These are phyloP conservation scores for Cephalopterus ornatus DNA, from an alignment of 2,113 vertebrate species.

Conservation along the genomic window DNA sequence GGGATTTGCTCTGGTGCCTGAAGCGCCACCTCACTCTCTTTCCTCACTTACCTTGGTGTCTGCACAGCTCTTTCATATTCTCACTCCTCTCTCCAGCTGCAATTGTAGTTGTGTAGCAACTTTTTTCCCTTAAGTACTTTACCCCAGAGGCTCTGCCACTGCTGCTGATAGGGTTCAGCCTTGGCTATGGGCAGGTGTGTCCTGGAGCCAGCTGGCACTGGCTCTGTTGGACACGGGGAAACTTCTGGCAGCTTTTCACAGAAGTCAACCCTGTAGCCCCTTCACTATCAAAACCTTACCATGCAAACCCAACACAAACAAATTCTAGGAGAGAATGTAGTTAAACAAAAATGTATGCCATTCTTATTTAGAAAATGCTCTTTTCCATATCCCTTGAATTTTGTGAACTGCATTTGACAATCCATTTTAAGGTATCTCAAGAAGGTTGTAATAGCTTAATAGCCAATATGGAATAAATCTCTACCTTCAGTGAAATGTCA, in stretches of 20 bases:
- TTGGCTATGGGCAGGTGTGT: neutral
- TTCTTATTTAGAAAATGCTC: neutral
- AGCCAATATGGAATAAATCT: neutral
- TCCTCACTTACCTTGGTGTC: neutral
- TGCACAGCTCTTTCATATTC: neutral
- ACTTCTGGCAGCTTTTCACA: neutral
- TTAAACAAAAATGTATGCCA: neutral
- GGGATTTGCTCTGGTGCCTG: neutral
- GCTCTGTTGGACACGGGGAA: neutral
- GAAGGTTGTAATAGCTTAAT: neutral
- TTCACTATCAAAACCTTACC: neutral
- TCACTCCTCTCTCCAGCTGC: neutral
- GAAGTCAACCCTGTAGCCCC: neutral
- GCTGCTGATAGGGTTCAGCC: neutral
- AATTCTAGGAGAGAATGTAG: neutral
- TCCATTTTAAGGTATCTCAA: neutral
- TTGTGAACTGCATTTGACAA: neutral
- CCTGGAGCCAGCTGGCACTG: neutral
- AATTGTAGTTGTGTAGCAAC: neutral
- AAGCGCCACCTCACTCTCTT: neutral
- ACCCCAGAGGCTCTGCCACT: neutral
- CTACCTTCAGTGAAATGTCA: conserved; percentile 94
- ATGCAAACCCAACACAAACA: neutral
- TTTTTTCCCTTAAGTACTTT: neutral
- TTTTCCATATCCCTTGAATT: neutral